Conservation (phyloP, 2,113 vertebrate species). For the Gyps fulvus region DNA sequence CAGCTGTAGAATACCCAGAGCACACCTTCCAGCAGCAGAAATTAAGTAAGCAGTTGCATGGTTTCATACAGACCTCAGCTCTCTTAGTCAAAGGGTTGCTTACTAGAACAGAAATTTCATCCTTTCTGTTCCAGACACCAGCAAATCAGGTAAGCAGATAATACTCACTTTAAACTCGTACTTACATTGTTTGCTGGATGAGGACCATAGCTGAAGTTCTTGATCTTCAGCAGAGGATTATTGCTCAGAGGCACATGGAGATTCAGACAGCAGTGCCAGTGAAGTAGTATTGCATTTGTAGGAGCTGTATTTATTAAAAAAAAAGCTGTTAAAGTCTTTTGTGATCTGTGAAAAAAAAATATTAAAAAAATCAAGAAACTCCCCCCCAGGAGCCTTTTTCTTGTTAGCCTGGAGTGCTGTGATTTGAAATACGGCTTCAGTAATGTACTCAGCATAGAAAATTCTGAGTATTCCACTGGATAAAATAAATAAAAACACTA, state of each 20-base stretch:
- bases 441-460: neutral
- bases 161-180: neutral
- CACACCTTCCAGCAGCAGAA: neutral
- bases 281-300: neutral
- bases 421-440: neutral
- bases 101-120: neutral
- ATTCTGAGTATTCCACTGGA: neutral
- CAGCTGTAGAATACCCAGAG: neutral
- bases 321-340: neutral
- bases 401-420: neutral
- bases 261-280: neutral
- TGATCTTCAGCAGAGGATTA: neutral
- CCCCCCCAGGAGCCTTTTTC: neutral
- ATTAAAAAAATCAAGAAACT: neutral
- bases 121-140: neutral
- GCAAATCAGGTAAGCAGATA: neutral
- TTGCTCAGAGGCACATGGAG: neutral
- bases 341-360: neutral
- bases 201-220: neutral
- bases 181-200: neutral
- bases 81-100: neutral
- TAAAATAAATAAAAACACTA: neutral
- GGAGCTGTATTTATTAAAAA: neutral
- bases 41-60: neutral
- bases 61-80: neutral